Conservation (phyloP, 2,888 invertebrate species). For the Protonemura montana region DNA sequence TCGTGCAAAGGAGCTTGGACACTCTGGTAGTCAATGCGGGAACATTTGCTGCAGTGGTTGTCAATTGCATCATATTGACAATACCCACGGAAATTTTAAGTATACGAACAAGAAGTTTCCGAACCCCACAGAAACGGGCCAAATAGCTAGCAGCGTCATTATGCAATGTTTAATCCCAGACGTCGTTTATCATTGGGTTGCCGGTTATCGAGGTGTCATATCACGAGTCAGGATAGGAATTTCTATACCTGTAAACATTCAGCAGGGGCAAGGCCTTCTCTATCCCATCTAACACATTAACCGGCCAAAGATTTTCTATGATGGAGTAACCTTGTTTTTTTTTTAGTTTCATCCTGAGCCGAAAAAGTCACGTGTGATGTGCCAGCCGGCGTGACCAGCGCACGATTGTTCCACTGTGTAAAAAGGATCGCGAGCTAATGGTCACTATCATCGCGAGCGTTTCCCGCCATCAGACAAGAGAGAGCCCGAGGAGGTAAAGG, state of each 20-base stretch:
- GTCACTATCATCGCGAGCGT: neutral
- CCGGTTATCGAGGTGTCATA: neutral
- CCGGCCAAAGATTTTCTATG: neutral
- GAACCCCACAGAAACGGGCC: neutral
- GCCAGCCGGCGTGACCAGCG: neutral
- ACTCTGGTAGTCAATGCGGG: neutral
- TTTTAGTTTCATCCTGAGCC: neutral
- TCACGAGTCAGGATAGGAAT: neutral
- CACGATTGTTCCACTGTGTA: neutral
- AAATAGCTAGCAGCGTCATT: neutral
- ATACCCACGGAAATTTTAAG: neutral
- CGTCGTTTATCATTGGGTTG: neutral
- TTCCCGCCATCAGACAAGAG: neutral
- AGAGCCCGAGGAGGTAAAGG: conserved; percentile 2
- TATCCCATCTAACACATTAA: neutral
- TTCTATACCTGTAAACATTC: neutral
- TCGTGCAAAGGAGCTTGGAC: neutral
- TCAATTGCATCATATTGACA: neutral
- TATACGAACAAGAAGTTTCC: neutral
- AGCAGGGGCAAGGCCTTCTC: neutral
- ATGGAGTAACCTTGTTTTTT: neutral
- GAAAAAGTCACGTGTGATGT: neutral
- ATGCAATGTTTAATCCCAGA: neutral
- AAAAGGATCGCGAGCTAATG: neutral
- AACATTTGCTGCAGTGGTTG: neutral